Evolutionary conservation across 2,888 invertebrate genomes (phyloP).

Genomic region (Microplitis manilae): DNA sequence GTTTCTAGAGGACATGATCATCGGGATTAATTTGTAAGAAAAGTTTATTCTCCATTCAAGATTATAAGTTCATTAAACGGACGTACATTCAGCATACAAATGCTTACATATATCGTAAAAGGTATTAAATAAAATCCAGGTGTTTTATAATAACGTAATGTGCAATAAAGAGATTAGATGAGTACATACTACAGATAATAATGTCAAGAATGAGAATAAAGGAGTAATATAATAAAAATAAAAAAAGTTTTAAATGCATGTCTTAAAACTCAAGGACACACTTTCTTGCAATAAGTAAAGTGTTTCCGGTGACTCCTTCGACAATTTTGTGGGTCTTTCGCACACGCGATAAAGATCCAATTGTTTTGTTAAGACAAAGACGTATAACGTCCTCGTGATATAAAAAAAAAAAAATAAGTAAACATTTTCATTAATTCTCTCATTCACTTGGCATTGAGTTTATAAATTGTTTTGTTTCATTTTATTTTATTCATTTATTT

Average conservation of each 20-base stretch:
- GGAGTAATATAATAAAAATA: neutral
- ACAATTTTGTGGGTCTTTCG: constrained; percentile 20
- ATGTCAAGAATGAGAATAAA: neutral
- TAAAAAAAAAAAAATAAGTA: neutral
- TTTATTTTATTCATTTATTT: neutral
- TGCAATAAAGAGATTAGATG: neutral
- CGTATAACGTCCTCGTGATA: neutral
- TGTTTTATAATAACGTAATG: neutral
- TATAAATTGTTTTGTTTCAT: neutral
- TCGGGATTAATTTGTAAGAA: neutral
- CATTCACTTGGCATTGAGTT: constrained; percentile 16
- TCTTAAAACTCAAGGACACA: constrained; percentile 20
- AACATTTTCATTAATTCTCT: constrained; percentile 9
- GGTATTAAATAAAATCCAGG: neutral
- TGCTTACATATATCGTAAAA: no score
- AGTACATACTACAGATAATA: neutral
- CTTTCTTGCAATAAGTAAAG: neutral
- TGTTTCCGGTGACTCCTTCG: constrained; percentile 26
- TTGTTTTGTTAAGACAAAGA: constrained; percentile 19
- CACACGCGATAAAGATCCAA: constrained; percentile 28
- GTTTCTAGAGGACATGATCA: neutral
- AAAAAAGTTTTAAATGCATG: neutral
- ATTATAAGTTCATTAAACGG: neutral
- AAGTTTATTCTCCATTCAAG: neutral
- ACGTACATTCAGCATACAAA: neutral